phyloP scores from a whole-genome alignment of 2,797 vertebrate species.

The Menidia menidia region DNA sequence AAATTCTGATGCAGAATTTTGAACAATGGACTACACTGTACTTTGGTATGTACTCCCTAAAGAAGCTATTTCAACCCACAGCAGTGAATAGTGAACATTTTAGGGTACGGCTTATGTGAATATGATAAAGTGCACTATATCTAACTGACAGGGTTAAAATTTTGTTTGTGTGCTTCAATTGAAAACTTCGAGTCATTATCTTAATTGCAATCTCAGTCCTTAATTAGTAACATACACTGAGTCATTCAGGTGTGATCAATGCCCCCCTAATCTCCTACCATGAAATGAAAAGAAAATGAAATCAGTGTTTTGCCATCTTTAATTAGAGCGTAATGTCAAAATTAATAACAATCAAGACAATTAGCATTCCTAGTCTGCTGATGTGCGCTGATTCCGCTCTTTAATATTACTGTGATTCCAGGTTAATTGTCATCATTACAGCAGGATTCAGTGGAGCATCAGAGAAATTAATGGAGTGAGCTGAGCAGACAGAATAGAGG shows the following conservation, averaged over 20 bases:
- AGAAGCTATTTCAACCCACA: background rate
- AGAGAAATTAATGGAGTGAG: slow-evolving; percentile 58
- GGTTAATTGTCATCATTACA: slow-evolving; percentile 74
- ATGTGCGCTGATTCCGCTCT: slow-evolving; percentile 61
- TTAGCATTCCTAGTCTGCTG: slow-evolving; percentile 62
- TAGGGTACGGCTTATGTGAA: background rate
- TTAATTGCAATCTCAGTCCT: slow-evolving; percentile 80
- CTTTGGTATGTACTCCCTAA: too few relatives aligned
- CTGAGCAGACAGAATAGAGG: slow-evolving; percentile 30
- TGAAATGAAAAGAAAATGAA: slow-evolving; percentile 78
- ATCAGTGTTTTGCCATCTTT: slow-evolving; percentile 81
- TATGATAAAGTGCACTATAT: background rate
- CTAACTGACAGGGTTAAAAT: slow-evolving; percentile 56
- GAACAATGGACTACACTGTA: background rate
- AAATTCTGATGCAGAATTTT: background rate
- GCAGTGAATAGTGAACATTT: background rate
- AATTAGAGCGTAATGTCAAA: slow-evolving; percentile 81
- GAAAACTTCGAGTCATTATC: slow-evolving; percentile 75
- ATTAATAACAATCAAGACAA: slow-evolving; percentile 81
- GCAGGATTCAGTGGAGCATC: slow-evolving; percentile 51
- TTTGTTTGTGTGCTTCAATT: slow-evolving; percentile 55
- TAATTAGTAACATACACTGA: slow-evolving; percentile 73
- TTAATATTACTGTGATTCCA: slow-evolving; percentile 61
- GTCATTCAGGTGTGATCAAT: slow-evolving; percentile 80
- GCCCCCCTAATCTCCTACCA: slow-evolving; percentile 71